Evolutionary conservation across 2,113 vertebrate species (phyloP).

Genomic region (Esox niger): DNA sequence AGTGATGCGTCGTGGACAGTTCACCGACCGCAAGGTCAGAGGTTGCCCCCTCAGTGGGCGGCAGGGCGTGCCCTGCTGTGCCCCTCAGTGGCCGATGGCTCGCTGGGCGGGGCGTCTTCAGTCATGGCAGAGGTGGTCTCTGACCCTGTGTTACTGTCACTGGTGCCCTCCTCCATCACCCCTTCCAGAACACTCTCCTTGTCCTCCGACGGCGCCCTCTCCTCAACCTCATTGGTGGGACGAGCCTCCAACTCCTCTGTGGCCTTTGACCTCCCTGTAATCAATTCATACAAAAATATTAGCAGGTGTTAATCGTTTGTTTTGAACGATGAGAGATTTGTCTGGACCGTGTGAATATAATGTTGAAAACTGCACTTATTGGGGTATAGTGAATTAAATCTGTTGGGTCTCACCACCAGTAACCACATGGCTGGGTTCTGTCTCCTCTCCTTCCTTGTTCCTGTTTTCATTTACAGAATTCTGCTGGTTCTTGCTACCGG

Average conservation of each 20-base stretch:
- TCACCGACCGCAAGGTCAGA: background rate
- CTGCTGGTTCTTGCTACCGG: slow-evolving; percentile 54
- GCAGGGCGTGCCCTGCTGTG: slow-evolving; percentile 41
- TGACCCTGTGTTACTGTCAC: slow-evolving; percentile 72
- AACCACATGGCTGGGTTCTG: slow-evolving; percentile 34
- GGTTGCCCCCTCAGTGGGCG: slow-evolving; percentile 46
- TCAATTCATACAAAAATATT: background rate
- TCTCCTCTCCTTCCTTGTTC: slow-evolving; percentile 53
- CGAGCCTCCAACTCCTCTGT: slow-evolving; percentile 55
- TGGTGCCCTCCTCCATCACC: slow-evolving; percentile 68
- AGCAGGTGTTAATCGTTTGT: too few relatives aligned
- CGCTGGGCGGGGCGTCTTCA: slow-evolving; percentile 54
- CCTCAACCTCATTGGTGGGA: slow-evolving; percentile 54
- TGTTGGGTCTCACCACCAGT: slow-evolving; percentile 40
- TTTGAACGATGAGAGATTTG: too few relatives aligned
- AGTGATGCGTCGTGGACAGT: background rate
- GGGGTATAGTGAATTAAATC: background rate
- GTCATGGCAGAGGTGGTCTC: slow-evolving; percentile 69
- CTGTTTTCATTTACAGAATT: slow-evolving; percentile 31
- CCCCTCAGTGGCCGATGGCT: slow-evolving; percentile 49
- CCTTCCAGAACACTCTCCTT: slow-evolving; percentile 67
- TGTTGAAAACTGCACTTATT: background rate
- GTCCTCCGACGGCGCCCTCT: slow-evolving; percentile 46
- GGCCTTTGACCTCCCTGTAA: slow-evolving; percentile 52
- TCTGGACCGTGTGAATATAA: background rate